Evolutionary conservation across 2,797 vertebrate species (phyloP).

Genomic region (Cercopithecus petaurista): DNA sequence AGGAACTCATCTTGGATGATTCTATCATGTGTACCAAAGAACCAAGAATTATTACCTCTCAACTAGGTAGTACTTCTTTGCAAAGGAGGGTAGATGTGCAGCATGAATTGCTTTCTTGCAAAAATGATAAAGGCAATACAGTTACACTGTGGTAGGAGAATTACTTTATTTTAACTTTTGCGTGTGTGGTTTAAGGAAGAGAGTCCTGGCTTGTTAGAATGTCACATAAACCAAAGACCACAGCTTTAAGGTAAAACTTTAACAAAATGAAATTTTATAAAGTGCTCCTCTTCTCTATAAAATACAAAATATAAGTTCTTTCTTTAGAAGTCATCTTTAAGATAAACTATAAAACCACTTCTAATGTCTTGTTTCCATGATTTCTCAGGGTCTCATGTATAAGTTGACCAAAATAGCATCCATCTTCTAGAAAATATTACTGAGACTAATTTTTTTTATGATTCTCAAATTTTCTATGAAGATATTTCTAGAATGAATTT

Average conservation of each 20-base stretch:
- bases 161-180: neutral
- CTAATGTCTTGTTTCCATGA: neutral
- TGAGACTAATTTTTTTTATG: neutral
- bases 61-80: neutral
- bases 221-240: neutral
- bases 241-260: neutral
- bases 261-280: neutral
- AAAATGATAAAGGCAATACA: neutral
- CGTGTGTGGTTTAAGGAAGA: neutral
- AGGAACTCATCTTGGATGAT: neutral
- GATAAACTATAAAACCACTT: neutral
- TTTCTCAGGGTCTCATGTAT: neutral
- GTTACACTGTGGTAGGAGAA: neutral
- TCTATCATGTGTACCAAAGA: neutral
- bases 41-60: neutral
- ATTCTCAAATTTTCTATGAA: neutral
- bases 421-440: neutral
- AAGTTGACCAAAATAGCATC: neutral
- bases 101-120: neutral
- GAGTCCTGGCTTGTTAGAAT: neutral
- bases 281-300: neutral
- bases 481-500: neutral
- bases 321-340: neutral
- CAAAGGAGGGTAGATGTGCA: neutral
- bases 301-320: neutral